Evolutionary conservation across 2,797 vertebrate genomes (phyloP), one percentile per base, ranked within the genome.

Genomic region (Microctenopoma lineatum): DNA sequence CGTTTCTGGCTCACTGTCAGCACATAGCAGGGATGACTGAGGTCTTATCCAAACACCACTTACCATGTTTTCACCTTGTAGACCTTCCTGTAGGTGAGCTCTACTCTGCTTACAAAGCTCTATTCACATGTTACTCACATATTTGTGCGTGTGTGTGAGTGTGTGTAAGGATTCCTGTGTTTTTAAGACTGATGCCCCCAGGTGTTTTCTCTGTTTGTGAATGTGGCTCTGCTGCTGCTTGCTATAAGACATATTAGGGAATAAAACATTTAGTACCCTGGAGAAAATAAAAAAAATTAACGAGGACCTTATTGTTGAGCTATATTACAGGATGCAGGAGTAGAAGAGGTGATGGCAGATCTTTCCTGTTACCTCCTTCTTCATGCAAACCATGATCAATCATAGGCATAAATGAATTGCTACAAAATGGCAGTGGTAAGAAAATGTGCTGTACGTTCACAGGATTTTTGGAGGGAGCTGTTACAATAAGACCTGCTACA

Each of bases 1-100:
- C 77, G 66, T 34, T 60, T 79, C 79, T 91, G 87, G 89, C 85
- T 72, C 72, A 1, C 67, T 70, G 84, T 93, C 91, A 92, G 91
- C 88, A 89, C 92, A 92, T 92, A 90, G 84, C 86, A 79, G 65
- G 81, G 79, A 92, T 91, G 85, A 74, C 84, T 92, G 91, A 90
- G 90, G 92, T 87, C 90, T 92, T 84, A 90, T 81, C 81, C 84
- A 93, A 93, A 93, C 89, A 93, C 60, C 67, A 66, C 68, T 63
- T 66, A 60, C 66, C 42, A 44, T 89, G 88, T 91, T 91, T 90
- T 85, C 90, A 93, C 92, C 92, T 93, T 83, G 80, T 81, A 80
- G 75, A 61, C 72, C 62, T 91, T 93, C 83, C 86, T 92, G 84
- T 83, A 88, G 87, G 87, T 85, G 87, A 88, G 73, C 66, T 60